These are phyloP conservation scores for Tapirus terrestris DNA, from an alignment of 2,113 vertebrate species.

Conservation along the genomic window DNA sequence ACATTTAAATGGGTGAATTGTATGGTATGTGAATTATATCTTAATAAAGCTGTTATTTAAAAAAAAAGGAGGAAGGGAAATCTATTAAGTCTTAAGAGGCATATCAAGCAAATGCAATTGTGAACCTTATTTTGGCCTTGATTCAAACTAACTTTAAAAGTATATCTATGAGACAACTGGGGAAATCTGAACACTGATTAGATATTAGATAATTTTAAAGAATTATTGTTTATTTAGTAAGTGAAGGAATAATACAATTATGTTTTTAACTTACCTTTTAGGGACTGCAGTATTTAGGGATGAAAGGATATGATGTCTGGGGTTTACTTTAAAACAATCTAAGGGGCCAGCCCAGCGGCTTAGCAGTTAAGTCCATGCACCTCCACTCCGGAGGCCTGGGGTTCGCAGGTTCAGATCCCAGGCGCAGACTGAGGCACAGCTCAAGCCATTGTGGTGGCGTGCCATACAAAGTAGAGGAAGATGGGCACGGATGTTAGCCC, in stretches of 20 bases:
- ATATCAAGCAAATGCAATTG: background rate
- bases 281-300: background rate
- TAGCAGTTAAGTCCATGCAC: too few species aligned
- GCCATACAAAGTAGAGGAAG: too few species aligned
- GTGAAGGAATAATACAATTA: background rate
- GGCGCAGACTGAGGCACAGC: too few species aligned
- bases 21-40: background rate
- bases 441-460: too few species aligned
- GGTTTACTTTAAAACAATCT: conserved; percentile 1
- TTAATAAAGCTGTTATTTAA: background rate
- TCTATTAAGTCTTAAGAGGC: background rate
- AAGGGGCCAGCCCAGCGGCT: background rate
- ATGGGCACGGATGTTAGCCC: too few species aligned
- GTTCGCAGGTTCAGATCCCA: too few species aligned
- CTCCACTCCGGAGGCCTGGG: too few species aligned
- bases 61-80: background rate
- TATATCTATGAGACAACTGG: background rate
- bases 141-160: background rate
- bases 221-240: background rate
- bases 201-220: background rate
- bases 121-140: background rate
- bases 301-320: background rate
- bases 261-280: background rate
- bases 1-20: background rate
- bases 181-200: background rate